Conservation (phyloP, 2,113 vertebrate genomes). For the Rhinopithecus roxellana region DNA sequence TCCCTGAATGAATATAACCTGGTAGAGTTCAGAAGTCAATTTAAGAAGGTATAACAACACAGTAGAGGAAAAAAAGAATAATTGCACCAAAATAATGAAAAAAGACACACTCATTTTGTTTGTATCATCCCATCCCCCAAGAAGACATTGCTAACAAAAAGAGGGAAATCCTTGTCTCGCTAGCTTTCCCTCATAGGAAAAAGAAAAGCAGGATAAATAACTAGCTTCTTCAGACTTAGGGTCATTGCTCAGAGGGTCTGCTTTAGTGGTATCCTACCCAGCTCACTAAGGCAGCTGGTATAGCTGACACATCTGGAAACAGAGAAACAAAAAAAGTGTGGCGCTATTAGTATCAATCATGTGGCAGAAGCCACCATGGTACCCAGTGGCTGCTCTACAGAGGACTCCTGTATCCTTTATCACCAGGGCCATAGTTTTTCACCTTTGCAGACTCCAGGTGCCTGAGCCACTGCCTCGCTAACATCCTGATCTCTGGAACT, state of each 20-base stretch:
- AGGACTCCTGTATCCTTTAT: neutral
- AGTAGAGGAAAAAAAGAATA: neutral
- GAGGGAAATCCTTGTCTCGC: no score
- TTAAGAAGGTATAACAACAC: neutral
- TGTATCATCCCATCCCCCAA: neutral
- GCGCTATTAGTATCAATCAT: rapidly evolving
- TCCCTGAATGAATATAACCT: neutral
- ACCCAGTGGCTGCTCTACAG: neutral
- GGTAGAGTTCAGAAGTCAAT: neutral
- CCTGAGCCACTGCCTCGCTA: neutral
- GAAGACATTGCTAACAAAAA: neutral
- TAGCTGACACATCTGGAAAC: neutral
- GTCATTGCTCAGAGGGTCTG: neutral
- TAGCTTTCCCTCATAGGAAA: neutral
- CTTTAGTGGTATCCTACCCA: neutral
- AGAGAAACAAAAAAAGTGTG: neutral
- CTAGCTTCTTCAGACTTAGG: neutral
- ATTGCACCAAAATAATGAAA: neutral
- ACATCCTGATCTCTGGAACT: no score
- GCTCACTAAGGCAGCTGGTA: no score
- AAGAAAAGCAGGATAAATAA: neutral
- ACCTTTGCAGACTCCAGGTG: neutral
- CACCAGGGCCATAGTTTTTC: no score
- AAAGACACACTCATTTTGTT: neutral
- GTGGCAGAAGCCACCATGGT: neutral